Percentiles rank a stretch among this genome's conserved stretches.
Evolutionary conservation across 2,888 invertebrate genomes (phyloP).

Genomic region (Isoperla grammatica): DNA sequence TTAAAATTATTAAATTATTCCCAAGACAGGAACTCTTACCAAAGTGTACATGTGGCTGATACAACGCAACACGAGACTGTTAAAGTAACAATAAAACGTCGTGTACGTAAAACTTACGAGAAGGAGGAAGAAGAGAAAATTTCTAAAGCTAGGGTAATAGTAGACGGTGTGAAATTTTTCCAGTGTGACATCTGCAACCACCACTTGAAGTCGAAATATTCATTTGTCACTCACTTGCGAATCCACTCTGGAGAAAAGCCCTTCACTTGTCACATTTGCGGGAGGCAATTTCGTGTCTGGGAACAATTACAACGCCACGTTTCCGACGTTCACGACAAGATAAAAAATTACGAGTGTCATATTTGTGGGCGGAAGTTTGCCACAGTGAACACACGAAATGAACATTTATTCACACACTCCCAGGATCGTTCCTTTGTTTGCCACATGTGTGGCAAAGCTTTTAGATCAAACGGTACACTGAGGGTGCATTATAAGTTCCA

Average conservation of each 20-base stretch:
- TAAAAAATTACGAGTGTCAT: conserved; percentile 54
- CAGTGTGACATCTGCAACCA: conserved; percentile 45
- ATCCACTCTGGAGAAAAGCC: conserved; percentile 54
- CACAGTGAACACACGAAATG: conserved; percentile 48
- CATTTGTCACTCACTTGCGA: conserved; percentile 42
- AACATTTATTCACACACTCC: conserved; percentile 55
- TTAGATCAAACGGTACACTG: conserved; percentile 19
- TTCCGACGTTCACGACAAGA: conserved; percentile 55
- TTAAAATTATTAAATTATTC: too few species aligned
- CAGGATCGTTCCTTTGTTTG: conserved; percentile 55
- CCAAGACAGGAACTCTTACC: too few species aligned
- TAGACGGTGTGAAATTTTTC: conserved; percentile 42
- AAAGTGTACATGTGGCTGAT: too few species aligned
- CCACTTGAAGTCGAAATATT: conserved; percentile 7
- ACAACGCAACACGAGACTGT: too few species aligned
- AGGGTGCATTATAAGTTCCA: conserved; percentile 20
- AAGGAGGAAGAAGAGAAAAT: background rate
- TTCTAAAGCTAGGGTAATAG: conserved; percentile 18
- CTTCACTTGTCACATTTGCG: conserved; percentile 60
- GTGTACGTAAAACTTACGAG: background rate
- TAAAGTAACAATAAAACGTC: too few species aligned
- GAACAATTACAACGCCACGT: conserved; percentile 43
- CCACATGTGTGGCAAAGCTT: conserved; percentile 52
- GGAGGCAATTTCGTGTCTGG: conserved; percentile 50
- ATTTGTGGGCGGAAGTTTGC: conserved; percentile 54